Base-by-base conservation (phyloP, 2,888 invertebrate species). In the Archips xylosteana region DNA sequence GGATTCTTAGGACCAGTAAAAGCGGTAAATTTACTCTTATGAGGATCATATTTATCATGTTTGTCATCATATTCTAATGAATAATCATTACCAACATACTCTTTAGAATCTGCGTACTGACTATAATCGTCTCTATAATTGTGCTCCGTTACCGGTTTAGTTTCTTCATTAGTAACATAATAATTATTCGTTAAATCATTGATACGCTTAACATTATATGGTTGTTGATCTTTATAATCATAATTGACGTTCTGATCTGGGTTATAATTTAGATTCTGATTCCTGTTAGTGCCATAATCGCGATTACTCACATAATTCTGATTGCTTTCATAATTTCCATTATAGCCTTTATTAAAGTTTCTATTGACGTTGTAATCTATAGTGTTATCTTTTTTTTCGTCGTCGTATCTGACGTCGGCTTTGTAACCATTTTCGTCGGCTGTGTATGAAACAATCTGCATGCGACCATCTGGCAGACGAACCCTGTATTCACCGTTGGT, bases 401-500 rank as follows among this genome's bases (percentile, higher is more conserved):
- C 94, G 76, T 95, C 95, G 78, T 96, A 96, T 89, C 95, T 93
- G 0, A 96, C 96, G 76, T 96, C 95, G 2, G 96, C 96, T 78
- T 96, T 95, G 85, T 96, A 96, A 1, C 96, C 96, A 75, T 95
- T 95, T 85, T 96, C 95, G 76, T 96, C 96, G 1, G 96, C 96
- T 4, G 95, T 96, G 83, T 96, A 96, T 8, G 96, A 96, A 0
- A 96, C 96, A 12, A 96, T 95, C 83, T 96, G 96, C 82, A 95
- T 90, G 69, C 96, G 89, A 0, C 96, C 96, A 79, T 96, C 96
- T 0, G 96, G 96, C 63, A 96, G 91, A 87, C 95, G 95, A 77
- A 96, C 96, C 70, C 96, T 88, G 88, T 96, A 96, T 83, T 96
- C 96, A 2, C 96, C 96, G 75, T 95, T 95, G 8, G 96, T 96